These are phyloP conservation scores for Oryzias javanicus DNA, from an alignment of 2,113 vertebrate genomes.

Conservation along the genomic window DNA sequence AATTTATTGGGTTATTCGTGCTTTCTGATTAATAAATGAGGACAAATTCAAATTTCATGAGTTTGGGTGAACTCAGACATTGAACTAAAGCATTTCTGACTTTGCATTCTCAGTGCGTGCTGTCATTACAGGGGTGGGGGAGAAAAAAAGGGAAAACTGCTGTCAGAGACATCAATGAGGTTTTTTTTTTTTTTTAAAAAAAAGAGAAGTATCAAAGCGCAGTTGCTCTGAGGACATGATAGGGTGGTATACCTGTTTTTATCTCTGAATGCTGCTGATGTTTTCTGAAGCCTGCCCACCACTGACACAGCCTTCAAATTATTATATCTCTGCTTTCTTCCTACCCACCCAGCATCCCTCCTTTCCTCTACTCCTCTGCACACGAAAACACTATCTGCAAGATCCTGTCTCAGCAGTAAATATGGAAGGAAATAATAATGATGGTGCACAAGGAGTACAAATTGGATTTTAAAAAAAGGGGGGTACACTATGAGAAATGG, in stretches of 20 bases:
- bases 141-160: constrained; percentile 42
- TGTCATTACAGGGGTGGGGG: constrained; percentile 27
- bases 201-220: constrained; percentile 70
- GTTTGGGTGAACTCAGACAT: constrained; percentile 9
- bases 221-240: constrained; percentile 72
- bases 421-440: constrained; percentile 64
- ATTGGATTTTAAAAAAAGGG: constrained; percentile 15
- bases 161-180: constrained; percentile 68
- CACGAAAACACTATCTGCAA: constrained; percentile 63
- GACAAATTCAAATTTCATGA: constrained; percentile 12
- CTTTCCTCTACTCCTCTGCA: constrained; percentile 13
- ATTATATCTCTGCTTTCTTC: constrained; percentile 59
- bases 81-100: constrained; percentile 21
- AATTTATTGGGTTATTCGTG: background rate
- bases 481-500: constrained; percentile 33
- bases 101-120: constrained; percentile 40
- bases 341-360: constrained; percentile 32
- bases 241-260: constrained; percentile 74
- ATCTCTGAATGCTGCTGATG: constrained; percentile 73
- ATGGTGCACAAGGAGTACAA: constrained; percentile 48
- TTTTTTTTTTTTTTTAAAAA: constrained; percentile 70
- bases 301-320: constrained; percentile 71
- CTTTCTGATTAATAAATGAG: constrained; percentile 1
- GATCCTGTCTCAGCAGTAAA: constrained; percentile 73
- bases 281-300: constrained; percentile 70